Conservation (phyloP, 2,113 vertebrate species). For the Brachyhypopomus gauderio region DNA sequence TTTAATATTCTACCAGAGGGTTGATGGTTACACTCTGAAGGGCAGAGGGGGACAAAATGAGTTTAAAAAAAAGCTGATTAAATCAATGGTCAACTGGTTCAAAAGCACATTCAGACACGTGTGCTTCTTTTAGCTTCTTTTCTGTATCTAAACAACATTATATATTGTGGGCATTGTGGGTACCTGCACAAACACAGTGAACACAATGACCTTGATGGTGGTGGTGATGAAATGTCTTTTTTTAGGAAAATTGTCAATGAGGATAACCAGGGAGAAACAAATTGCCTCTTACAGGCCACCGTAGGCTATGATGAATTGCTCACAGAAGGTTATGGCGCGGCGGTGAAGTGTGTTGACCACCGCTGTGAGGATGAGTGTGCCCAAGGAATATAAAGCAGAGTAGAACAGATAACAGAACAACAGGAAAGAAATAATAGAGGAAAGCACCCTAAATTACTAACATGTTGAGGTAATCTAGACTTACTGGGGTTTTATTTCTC, state of each 20-base stretch:
- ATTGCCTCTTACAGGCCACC: conserved; percentile 93
- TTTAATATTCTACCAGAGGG: conserved; percentile 93
- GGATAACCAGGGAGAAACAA: conserved; percentile 90
- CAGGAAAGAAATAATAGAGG: too few relatives aligned
- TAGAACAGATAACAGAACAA: background rate
- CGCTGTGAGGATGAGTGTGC: conserved; percentile 80
- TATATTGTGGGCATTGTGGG: conserved; percentile 49
- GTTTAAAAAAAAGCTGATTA: background rate
- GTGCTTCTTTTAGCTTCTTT: background rate
- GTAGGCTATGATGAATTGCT: conserved; percentile 96
- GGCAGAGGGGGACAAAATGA: background rate
- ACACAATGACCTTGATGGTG: conserved; percentile 96
- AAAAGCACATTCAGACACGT: background rate
- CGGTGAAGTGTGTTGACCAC: conserved; percentile 80
- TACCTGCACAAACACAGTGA: conserved; percentile 97
- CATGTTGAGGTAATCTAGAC: too few relatives aligned
- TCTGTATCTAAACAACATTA: background rate
- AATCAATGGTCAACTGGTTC: background rate
- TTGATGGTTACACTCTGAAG: conserved; percentile 94
- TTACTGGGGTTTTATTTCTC: too few relatives aligned
- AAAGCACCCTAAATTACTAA: too few relatives aligned
- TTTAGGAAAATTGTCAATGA: conserved; percentile 75
- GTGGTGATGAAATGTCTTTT: conserved; percentile 91
- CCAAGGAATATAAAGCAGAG: conserved; percentile 52
- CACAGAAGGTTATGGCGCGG: conserved; percentile 85